Conservation (phyloP, 2,797 vertebrate genomes). For the Pipistrellus kuhlii region DNA sequence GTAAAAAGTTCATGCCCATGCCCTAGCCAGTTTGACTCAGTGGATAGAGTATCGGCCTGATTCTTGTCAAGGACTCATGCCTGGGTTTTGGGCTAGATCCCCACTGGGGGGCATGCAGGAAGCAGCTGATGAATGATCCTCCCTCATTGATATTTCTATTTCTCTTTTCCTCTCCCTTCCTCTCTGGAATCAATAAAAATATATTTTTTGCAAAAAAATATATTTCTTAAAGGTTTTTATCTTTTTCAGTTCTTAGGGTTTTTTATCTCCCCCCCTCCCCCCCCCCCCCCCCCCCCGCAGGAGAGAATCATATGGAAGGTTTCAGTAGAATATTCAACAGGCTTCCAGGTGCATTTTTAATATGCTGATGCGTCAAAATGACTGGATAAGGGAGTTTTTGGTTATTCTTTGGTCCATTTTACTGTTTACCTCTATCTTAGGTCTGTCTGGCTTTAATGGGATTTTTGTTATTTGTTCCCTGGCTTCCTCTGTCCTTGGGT, state of each 20-base stretch:
- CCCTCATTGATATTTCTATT: too few species aligned
- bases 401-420: not conserved
- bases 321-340: not conserved
- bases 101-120: too few species aligned
- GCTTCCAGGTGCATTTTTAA: not conserved
- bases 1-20: not conserved
- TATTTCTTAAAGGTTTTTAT: too few species aligned
- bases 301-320: not conserved
- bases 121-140: too few species aligned
- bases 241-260: too few species aligned
- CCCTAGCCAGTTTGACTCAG: too few species aligned
- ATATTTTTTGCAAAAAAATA: too few species aligned
- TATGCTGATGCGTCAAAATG: not conserved
- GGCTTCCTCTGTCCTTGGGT: not conserved
- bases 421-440: not conserved
- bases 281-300: not conserved
- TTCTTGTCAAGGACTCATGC: too few species aligned
- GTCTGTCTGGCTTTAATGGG: not conserved
- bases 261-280: not conserved
- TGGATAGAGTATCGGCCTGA: too few species aligned
- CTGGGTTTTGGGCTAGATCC: too few species aligned
- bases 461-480: not conserved
- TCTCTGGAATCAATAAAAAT: too few species aligned
- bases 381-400: not conserved
- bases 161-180: too few species aligned